Evolutionary conservation across 2,113 vertebrate species (phyloP).

Genomic region (Petrocephalus zakoni): DNA sequence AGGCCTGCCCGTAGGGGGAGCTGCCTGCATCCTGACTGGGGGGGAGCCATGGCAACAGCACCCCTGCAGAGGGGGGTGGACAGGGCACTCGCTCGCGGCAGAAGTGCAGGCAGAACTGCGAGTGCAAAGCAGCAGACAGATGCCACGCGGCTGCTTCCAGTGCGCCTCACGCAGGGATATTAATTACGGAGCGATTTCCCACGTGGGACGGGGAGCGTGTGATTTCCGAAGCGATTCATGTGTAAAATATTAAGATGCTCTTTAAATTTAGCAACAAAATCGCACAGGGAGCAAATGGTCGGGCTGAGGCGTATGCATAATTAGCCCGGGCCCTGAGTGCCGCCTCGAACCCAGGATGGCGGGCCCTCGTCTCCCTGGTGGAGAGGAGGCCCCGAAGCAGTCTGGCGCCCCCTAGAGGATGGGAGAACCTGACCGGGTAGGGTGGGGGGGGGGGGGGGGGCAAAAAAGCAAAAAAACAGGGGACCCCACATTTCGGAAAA

Average conservation of each 20-base stretch:
- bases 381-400: neutral
- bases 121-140: neutral
- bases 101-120: neutral
- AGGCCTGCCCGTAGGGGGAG: neutral
- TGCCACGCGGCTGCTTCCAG: neutral
- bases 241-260: slow-evolving; percentile 15
- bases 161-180: neutral
- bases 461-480: too few species aligned
- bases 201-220: neutral
- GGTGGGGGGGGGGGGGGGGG: too few species aligned
- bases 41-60: neutral
- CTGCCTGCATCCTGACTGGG: neutral
- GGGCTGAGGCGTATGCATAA: neutral
- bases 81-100: neutral
- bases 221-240: neutral
- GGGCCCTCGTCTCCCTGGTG: neutral
- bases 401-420: neutral
- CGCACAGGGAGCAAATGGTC: neutral
- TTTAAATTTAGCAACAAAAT: slow-evolving; percentile 14
- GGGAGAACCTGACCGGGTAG: neutral
- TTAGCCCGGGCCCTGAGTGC: neutral
- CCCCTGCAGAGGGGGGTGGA: neutral
- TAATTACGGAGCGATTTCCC: neutral
- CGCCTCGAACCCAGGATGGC: neutral
- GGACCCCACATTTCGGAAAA: too few species aligned